A percentile compares a stretch with the other conserved stretches of the same genome.
phyloP scores from a whole-genome alignment of 2,888 invertebrate species.

The Drosophila mayaguana region DNA sequence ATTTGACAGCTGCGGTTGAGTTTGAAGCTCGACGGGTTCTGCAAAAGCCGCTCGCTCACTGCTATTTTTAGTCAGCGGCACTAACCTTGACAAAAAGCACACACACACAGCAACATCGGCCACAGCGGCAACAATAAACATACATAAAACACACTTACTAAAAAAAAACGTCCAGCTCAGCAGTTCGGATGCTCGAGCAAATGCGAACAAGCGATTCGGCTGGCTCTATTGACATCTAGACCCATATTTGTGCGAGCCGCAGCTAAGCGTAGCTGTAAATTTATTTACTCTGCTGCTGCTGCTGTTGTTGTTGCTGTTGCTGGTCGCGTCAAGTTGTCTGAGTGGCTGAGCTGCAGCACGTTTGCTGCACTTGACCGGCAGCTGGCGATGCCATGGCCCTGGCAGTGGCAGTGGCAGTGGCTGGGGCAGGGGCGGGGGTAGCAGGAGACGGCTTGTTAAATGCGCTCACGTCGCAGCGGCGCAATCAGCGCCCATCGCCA shows the following conservation, averaged over 20 bases:
- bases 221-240: conserved; percentile 72
- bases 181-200: conserved; percentile 8
- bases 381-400: conserved; percentile 52
- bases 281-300: conserved; percentile 46
- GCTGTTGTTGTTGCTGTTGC: conserved; percentile 19
- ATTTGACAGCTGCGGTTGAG: conserved; percentile 73
- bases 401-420: background rate
- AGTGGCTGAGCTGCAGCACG: conserved; percentile 30
- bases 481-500: conserved; percentile 69
- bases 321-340: conserved; percentile 63
- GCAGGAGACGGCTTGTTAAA: conserved; percentile 46
- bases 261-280: conserved; percentile 59
- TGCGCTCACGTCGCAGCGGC: conserved; percentile 67
- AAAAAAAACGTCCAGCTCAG: conserved; percentile 31
- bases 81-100: conserved; percentile 59
- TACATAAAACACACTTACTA: conserved; percentile 40
- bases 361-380: conserved; percentile 60
- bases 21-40: conserved; percentile 52
- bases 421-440: too few relatives aligned
- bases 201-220: conserved; percentile 28
- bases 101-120: conserved; percentile 10
- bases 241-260: conserved; percentile 65
- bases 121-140: background rate
- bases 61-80: conserved; percentile 69
- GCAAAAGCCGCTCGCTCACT: conserved; percentile 57